Conservation (phyloP, 2,113 vertebrate genomes). For the Atrichornis clamosus region DNA sequence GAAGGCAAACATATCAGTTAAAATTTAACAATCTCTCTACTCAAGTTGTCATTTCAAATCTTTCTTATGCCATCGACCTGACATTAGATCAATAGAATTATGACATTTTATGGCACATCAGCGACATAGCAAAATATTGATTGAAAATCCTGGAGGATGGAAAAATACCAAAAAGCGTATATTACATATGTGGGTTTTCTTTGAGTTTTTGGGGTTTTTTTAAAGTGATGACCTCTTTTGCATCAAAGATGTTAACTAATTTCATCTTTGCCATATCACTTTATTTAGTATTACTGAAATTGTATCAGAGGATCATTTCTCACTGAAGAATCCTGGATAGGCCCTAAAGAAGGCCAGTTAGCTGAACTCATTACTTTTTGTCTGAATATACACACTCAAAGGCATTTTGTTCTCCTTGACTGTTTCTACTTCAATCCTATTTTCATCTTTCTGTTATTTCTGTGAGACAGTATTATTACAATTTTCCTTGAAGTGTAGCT, state of each 20-base stretch:
- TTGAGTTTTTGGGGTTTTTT: background rate
- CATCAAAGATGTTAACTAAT: background rate
- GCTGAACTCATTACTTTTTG: background rate
- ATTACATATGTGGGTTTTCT: background rate
- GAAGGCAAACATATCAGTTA: conserved; percentile 23
- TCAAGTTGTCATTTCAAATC: conserved; percentile 24
- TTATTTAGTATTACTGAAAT: background rate
- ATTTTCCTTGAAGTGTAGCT: background rate
- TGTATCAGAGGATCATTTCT: background rate
- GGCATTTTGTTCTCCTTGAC: background rate
- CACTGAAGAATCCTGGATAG: background rate
- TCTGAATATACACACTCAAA: background rate
- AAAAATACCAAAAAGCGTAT: background rate
- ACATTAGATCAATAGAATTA: conserved; percentile 18
- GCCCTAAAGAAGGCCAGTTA: background rate
- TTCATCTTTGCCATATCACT: background rate
- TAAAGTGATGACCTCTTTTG: background rate
- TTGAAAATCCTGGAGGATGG: background rate
- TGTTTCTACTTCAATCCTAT: background rate
- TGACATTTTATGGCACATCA: conserved; percentile 20
- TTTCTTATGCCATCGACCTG: background rate
- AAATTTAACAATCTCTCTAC: conserved; percentile 43
- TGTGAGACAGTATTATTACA: background rate
- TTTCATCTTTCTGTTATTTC: background rate
- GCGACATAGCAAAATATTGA: background rate